Conservation (phyloP, 2,113 vertebrate species). For the Channa maculata region DNA sequence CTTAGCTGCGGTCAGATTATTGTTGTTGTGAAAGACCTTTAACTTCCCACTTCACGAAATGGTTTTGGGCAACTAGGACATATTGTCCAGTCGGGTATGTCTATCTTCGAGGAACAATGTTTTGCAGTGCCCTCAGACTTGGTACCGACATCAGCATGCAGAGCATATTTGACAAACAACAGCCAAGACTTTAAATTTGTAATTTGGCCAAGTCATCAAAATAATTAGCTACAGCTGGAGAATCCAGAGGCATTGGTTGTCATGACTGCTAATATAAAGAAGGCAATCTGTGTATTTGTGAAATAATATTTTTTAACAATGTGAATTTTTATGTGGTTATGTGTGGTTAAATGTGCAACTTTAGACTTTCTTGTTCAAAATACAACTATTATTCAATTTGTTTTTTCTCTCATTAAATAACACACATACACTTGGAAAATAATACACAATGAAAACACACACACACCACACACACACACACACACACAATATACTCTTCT, state of each 20-base stretch:
- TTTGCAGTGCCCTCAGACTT: constrained; percentile 1
- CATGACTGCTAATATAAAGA: constrained; percentile 8
- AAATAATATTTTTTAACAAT: no score
- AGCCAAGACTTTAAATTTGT: constrained; percentile 1
- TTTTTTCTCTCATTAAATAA: no score
- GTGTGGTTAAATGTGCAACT: no score
- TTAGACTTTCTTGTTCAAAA: no score
- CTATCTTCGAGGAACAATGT: constrained; percentile 20
- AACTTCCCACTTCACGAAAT: constrained; percentile 21
- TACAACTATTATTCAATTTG: no score
- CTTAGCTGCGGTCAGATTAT: constrained; percentile 32
- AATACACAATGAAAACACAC: no score
- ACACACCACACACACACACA: no score
- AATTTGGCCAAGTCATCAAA: constrained; percentile 25
- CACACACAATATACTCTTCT: neutral
- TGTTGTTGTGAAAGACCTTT: constrained; percentile 47
- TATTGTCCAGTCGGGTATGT: constrained; percentile 6
- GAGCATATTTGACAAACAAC: constrained; percentile 8
- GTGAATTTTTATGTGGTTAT: no score
- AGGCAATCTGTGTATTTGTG: neutral
- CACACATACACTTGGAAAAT: no score
- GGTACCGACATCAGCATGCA: neutral
- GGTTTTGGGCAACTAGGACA: constrained; percentile 25
- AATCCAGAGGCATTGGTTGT: constrained; percentile 8
- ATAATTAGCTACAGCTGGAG: constrained; percentile 34